Conservation (phyloP, 2,797 vertebrate genomes). For the Pygocentrus nattereri region DNA sequence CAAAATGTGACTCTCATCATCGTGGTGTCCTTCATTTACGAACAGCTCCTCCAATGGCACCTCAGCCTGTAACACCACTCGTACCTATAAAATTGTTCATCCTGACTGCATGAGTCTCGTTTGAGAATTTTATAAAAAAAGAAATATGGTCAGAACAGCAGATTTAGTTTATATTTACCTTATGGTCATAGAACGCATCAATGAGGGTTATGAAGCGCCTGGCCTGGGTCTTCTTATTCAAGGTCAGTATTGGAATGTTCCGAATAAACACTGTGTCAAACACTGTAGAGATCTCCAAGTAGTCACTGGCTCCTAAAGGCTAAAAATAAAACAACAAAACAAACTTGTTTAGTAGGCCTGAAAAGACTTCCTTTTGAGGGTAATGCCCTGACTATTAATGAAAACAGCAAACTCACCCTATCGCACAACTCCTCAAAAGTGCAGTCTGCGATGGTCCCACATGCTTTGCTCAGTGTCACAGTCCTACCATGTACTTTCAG, state of each 20-base stretch:
- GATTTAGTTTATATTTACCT: conserved; percentile 76
- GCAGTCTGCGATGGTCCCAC: conserved; percentile 94
- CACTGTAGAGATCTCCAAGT: conserved; percentile 89
- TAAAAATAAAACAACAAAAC: conserved; percentile 64
- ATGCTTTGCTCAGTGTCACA: conserved; percentile 91
- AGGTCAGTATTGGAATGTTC: conserved; percentile 89
- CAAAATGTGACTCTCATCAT: conserved; percentile 85
- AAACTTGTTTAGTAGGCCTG: background rate
- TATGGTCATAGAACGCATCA: conserved; percentile 93
- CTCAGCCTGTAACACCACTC: conserved; percentile 88
- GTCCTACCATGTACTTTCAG: conserved; percentile 93
- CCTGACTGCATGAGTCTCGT: background rate
- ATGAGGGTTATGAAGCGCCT: conserved; percentile 96
- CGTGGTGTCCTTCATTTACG: conserved; percentile 75
- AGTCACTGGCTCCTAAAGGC: conserved; percentile 97
- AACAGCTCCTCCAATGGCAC: conserved; percentile 87
- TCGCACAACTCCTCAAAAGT: conserved; percentile 98
- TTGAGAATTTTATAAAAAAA: background rate
- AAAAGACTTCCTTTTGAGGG: background rate
- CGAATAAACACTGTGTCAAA: conserved; percentile 94
- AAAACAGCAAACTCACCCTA: conserved; percentile 82
- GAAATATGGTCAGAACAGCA: background rate
- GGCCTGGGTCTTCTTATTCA: conserved; percentile 91
- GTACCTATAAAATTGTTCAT: conserved; percentile 79
- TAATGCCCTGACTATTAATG: background rate